Evolutionary conservation across 2,888 invertebrate genomes (phyloP), one percentile per base, ranked within the genome.

Genomic region (Dryobotodes eremita): DNA sequence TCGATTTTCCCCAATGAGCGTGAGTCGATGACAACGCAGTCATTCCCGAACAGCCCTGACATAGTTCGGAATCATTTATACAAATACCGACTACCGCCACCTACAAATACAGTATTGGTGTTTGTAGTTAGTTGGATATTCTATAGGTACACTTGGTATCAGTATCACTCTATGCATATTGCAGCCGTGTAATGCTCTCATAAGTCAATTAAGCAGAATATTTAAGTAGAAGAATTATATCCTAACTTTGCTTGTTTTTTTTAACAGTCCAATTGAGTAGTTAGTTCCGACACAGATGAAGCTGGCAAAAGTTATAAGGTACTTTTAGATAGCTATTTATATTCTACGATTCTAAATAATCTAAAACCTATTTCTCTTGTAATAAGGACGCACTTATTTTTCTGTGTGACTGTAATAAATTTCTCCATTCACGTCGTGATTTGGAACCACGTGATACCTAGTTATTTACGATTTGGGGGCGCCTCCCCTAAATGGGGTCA

Each of bases 331-430:
- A 50, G 31, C 36, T 42, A 71, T 74, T 71, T 78, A 62, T 50
- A 48, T 55, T 66, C 53, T 42, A 20, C 23, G 42, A 61, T 48
- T 72, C 23, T 62, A 86, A 84, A 81, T 80, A 81, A 79, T 80
- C 71, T 77, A 48, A 77, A 72, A 75, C 75, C 59, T 75, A 79
- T 85, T 83, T 75, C 82, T 72, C 62, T 62, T n/a, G 36, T 73
- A 83, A 77, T 85, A 88, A 85, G 80, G 80, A 83, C 86, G 82
- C 81, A 86, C 85, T 89, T 89, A 89, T 91, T 92, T 91, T 89
- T 88, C 86, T 80, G 81, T 89, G 88, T 88, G 80, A 85, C 86
- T 89, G 90, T 89, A 89, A 92, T 92, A 92, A 92, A 92, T 92
- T 91, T 90, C 86, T 86, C 88, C 81, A 88, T 88, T 89, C 87